Conservation (phyloP, 2,113 vertebrate species). For the Lates calcarifer region DNA sequence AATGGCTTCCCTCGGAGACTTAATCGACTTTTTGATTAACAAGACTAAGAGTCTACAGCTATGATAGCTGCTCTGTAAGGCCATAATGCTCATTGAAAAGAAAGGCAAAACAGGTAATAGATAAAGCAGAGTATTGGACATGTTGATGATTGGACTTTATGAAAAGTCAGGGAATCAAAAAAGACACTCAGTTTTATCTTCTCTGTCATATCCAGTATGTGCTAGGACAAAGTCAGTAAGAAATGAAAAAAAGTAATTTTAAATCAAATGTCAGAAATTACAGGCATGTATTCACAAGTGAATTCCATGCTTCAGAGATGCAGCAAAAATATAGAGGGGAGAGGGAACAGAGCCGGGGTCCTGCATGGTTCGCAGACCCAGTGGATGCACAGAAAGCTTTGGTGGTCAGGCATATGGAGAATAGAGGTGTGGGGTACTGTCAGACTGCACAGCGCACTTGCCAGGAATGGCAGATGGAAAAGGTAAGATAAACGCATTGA, state of each 20-base stretch:
- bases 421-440: not conserved
- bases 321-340: not conserved
- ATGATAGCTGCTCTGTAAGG: not conserved
- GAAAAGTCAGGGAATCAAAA: not conserved
- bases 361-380: not conserved
- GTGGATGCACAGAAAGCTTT: not conserved
- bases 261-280: too few relatives aligned
- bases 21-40: conserved; percentile 18
- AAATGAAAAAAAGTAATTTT: too few relatives aligned
- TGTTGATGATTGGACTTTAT: not conserved
- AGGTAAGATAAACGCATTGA: not conserved
- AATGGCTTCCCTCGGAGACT: not conserved
- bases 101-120: not conserved
- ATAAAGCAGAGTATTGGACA: not conserved
- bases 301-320: not conserved
- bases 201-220: too few relatives aligned
- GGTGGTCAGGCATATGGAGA: not conserved
- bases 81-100: not conserved
- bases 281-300: not conserved
- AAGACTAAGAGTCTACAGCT: not conserved
- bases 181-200: too few relatives aligned
- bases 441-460: not conserved
- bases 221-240: too few relatives aligned
- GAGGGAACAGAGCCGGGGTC: not conserved
- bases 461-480: not conserved